Evolutionary conservation across 2,113 vertebrate genomes (phyloP).

Genomic region (Ictidomys tridecemlineatus): DNA sequence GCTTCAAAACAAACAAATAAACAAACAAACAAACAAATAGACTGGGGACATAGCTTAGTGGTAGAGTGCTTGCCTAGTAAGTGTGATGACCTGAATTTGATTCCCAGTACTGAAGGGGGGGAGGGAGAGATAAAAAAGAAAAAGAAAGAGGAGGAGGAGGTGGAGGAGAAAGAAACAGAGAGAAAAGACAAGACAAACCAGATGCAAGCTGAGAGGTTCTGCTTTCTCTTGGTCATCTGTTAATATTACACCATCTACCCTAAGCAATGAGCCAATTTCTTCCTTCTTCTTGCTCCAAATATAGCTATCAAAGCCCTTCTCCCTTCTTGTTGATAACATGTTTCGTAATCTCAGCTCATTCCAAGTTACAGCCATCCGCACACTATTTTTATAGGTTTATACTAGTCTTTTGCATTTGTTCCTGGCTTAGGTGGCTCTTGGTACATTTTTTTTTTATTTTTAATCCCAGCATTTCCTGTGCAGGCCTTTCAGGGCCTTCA

Average conservation of each 20-base stretch:
- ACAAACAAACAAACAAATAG: not conserved
- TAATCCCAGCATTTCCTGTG: not conserved
- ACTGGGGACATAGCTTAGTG: not conserved
- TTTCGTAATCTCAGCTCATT: constrained; percentile 55
- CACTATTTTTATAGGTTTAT: not conserved
- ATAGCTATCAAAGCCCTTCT: constrained; percentile 41
- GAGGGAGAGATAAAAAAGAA: too few relatives aligned
- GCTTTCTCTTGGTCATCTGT: constrained; percentile 70
- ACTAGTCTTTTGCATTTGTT: not conserved
- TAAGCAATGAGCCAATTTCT: constrained; percentile 20
- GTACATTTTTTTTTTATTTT: not conserved
- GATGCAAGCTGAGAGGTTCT: constrained; percentile 45
- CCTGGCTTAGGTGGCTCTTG: not conserved
- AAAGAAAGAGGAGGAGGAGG: too few relatives aligned
- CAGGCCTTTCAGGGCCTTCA: not conserved
- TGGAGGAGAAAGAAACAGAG: too few relatives aligned
- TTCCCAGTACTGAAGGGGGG: not conserved
- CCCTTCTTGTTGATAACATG: not conserved
- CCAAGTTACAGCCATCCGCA: not conserved
- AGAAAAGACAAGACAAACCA: not conserved
- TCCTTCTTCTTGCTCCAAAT: constrained; percentile 64
- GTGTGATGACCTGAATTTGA: not conserved
- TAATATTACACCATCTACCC: constrained; percentile 65
- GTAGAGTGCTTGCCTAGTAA: not conserved
- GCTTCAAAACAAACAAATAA: too few relatives aligned